A percentile compares a stretch with the other conserved stretches of the same genome.
phyloP scores from a whole-genome alignment of 2,888 invertebrate genomes.

The Eutolmus rufibarbis region DNA sequence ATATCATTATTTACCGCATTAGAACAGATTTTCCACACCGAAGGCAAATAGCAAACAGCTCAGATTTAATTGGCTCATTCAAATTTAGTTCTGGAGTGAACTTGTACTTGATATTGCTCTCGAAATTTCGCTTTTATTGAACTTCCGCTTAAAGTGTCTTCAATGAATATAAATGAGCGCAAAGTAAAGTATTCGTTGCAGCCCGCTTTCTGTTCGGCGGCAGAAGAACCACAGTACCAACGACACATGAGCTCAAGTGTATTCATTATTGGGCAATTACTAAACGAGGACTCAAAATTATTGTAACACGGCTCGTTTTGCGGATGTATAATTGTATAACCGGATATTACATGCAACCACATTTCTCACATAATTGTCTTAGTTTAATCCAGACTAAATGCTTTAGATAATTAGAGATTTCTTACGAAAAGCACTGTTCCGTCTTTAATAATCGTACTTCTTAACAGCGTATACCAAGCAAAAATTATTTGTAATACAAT shows the following conservation, averaged over 20 bases:
- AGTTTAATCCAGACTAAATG: not conserved
- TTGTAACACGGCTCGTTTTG: slow-evolving; percentile 21
- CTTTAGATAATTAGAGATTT: not conserved
- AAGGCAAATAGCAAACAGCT: not conserved
- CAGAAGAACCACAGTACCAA: not conserved
- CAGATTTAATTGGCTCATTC: slow-evolving; percentile 18
- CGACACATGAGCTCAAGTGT: slow-evolving; percentile 30
- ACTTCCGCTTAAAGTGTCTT: slow-evolving; percentile 43
- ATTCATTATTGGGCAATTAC: slow-evolving; percentile 42
- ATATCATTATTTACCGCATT: not conserved
- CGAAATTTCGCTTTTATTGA: slow-evolving; percentile 44
- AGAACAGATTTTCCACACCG: not conserved
- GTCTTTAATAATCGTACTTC: not conserved
- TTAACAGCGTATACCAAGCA: not conserved
- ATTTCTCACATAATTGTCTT: not conserved
- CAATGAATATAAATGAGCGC: slow-evolving; percentile 32
- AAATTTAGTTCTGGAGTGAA: slow-evolving; percentile 36
- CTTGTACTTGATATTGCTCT: slow-evolving; percentile 48
- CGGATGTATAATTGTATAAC: slow-evolving; percentile 28
- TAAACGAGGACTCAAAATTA: slow-evolving; percentile 33
- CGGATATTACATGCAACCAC: slow-evolving; percentile 33
- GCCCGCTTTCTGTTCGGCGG: not conserved
- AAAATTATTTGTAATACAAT: not conserved
- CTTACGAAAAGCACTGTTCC: not conserved
- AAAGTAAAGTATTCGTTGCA: slow-evolving; percentile 3